These are phyloP conservation scores for Sebastes oblongus DNA, from an alignment of 2,797 vertebrate species.

Conservation along the genomic window DNA sequence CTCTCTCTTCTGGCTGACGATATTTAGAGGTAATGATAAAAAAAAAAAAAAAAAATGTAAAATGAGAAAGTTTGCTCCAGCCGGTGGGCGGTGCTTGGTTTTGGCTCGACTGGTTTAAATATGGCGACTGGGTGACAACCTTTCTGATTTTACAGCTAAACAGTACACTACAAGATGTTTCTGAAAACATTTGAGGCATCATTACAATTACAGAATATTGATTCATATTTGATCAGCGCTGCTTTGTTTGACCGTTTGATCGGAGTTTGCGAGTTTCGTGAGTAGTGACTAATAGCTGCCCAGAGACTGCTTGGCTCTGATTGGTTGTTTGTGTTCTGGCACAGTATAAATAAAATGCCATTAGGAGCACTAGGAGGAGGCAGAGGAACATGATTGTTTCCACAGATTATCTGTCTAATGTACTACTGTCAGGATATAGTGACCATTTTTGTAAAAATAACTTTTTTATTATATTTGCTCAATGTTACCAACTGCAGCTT, in stretches of 20 bases:
- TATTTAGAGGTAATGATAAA: not conserved
- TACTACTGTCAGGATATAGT: not conserved
- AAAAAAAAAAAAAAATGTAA: not conserved
- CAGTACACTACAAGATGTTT: too few species aligned
- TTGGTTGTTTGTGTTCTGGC: not conserved
- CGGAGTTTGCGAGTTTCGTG: not conserved
- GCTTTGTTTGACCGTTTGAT: not conserved
- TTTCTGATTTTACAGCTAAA: not conserved
- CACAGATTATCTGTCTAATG: not conserved
- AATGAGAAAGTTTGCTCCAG: not conserved
- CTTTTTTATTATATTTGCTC: not conserved
- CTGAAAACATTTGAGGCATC: too few species aligned
- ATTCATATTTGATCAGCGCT: not conserved
- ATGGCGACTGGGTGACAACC: not conserved
- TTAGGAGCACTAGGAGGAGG: not conserved
- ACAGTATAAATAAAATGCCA: not conserved
- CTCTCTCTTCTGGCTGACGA: not conserved
- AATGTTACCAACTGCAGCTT: not conserved
- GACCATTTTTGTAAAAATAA: not conserved
- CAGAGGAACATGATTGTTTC: not conserved
- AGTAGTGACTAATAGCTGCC: not conserved
- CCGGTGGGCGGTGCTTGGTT: not conserved
- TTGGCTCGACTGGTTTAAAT: not conserved
- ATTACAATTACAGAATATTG: too few species aligned
- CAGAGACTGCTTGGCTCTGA: not conserved